phyloP scores from a whole-genome alignment of 2,888 invertebrate species.

The Notocelia uddmanniana region DNA sequence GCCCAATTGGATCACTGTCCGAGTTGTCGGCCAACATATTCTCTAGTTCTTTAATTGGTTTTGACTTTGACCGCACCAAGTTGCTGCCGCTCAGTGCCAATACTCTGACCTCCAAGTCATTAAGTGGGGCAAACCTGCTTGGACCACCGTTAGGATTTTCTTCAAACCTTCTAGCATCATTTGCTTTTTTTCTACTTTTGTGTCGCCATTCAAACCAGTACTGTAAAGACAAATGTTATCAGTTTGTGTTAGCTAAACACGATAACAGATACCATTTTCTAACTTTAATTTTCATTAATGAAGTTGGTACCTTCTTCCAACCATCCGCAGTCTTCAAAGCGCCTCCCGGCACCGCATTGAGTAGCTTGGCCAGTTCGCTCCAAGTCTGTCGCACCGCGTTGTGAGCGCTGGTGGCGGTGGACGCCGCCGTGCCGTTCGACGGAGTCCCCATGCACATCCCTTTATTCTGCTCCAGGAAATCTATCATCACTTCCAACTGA shows the following conservation, averaged over 20 bases:
- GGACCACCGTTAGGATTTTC: slow-evolving; percentile 58
- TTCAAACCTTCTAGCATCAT: slow-evolving; percentile 64
- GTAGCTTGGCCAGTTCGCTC: slow-evolving; percentile 68
- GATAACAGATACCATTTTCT: not conserved
- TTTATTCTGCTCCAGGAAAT: slow-evolving; percentile 72
- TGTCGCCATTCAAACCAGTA: slow-evolving; percentile 81
- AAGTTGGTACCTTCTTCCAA: slow-evolving; percentile 72
- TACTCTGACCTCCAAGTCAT: slow-evolving; percentile 75
- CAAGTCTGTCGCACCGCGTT: slow-evolving; percentile 71
- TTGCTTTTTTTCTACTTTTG: slow-evolving; percentile 76
- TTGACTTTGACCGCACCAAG: slow-evolving; percentile 53
- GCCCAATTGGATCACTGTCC: slow-evolving; percentile 61
- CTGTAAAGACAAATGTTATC: slow-evolving; percentile 57
- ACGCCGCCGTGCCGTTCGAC: slow-evolving; percentile 61
- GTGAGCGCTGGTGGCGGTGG: slow-evolving; percentile 51
- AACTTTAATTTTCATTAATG: not conserved
- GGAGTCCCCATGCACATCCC: slow-evolving; percentile 70
- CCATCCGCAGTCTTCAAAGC: slow-evolving; percentile 71
- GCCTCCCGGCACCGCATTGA: slow-evolving; percentile 71
- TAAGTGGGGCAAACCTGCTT: slow-evolving; percentile 68
- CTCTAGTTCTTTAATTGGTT: slow-evolving; percentile 62
- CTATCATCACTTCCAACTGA: slow-evolving; percentile 72
- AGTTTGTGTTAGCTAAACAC: not conserved
- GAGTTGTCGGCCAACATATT: slow-evolving; percentile 67
- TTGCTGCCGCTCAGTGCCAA: slow-evolving; percentile 68